phyloP scores from a whole-genome alignment of 2,113 vertebrate species.

The Plecotus auritus region DNA sequence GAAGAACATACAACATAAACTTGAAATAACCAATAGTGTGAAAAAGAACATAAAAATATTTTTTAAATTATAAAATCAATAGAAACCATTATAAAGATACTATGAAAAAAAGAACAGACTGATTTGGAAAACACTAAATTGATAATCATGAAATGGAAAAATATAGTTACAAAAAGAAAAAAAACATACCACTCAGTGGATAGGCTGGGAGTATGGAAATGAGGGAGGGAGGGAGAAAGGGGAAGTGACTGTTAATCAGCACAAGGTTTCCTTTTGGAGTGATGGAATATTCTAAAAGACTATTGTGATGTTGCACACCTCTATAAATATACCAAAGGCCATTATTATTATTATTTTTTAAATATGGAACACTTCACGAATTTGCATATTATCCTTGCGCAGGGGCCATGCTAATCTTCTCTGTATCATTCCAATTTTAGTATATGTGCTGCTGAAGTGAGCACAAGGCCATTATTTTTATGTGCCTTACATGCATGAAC shows the following conservation, averaged over 20 bases:
- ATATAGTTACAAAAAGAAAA: neutral
- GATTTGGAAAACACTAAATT: neutral
- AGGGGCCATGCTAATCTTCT: too few species aligned
- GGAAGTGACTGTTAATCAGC: neutral
- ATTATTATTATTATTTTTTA: too few species aligned
- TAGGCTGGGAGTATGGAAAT: neutral
- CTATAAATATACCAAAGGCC: too few species aligned
- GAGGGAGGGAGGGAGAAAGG: too few species aligned
- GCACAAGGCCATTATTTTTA: too few species aligned
- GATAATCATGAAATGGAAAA: neutral
- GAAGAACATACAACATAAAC: neutral
- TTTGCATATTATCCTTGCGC: too few species aligned
- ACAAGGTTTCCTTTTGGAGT: neutral
- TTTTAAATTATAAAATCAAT: neutral
- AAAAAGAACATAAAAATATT: neutral
- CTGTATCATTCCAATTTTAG: too few species aligned
- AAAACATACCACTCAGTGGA: neutral
- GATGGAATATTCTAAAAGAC: neutral
- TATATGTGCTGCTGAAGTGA: too few species aligned
- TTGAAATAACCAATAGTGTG: neutral
- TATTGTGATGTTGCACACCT: neutral
- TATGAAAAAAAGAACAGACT: neutral
- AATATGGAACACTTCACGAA: too few species aligned
- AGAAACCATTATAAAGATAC: neutral
- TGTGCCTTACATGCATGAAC: too few species aligned